These are phyloP conservation scores for Phycodurus eques DNA, from an alignment of 2,113 vertebrate species.

Conservation along the genomic window DNA sequence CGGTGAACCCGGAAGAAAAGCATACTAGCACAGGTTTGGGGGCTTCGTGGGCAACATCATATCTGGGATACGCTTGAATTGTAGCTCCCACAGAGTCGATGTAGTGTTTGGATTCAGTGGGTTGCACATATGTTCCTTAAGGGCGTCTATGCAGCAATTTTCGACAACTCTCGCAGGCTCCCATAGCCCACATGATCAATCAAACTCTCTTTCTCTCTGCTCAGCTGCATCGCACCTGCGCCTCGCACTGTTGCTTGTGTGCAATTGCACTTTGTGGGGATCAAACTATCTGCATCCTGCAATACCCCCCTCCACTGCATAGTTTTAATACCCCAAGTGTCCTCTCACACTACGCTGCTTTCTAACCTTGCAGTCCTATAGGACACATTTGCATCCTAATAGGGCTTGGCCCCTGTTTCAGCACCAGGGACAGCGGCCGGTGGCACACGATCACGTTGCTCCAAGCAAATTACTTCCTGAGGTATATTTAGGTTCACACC, in stretches of 20 bases:
- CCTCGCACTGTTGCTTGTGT: conserved; percentile 67
- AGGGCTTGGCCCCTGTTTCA: conserved; percentile 46
- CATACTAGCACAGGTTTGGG: not conserved
- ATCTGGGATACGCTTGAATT: conserved; percentile 18
- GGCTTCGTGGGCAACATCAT: not conserved
- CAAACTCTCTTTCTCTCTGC: conserved; percentile 67
- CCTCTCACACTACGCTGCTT: not conserved
- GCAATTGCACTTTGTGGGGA: conserved; percentile 62
- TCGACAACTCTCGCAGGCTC: conserved; percentile 70
- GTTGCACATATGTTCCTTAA: conserved; percentile 63
- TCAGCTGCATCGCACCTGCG: conserved; percentile 66
- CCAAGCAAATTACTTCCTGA: conserved; percentile 44
- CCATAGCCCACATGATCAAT: conserved; percentile 73
- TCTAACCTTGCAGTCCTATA: conserved; percentile 5
- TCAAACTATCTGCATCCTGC: conserved; percentile 53
- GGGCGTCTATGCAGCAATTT: conserved; percentile 78
- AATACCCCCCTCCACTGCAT: conserved; percentile 29
- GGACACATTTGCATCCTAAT: not conserved
- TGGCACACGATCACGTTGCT: conserved; percentile 43
- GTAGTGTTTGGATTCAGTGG: conserved; percentile 53
- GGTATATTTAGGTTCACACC: conserved; percentile 55
- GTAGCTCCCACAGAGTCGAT: conserved; percentile 22
- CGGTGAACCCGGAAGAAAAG: conserved; percentile 65
- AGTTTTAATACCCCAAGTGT: not conserved
- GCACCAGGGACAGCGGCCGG: conserved; percentile 70